phyloP scores from a whole-genome alignment of 2,113 vertebrate genomes.

The Condylura cristata region DNA sequence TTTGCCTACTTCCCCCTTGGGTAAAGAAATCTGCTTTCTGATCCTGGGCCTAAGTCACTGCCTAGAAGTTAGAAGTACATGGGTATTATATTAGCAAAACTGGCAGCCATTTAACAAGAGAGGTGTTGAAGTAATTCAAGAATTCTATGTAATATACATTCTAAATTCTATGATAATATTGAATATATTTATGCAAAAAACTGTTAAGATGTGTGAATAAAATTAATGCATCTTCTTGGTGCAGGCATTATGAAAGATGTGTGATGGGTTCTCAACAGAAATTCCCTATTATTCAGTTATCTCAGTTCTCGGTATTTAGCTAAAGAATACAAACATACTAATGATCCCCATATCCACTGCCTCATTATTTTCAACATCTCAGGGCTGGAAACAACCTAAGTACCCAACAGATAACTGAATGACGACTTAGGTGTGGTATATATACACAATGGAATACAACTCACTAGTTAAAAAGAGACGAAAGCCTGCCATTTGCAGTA shows the following conservation, averaged over 20 bases:
- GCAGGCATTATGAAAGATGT: not conserved
- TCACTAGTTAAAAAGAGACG: not conserved
- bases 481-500: not conserved
- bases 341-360: not conserved
- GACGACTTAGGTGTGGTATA: not conserved
- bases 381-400: not conserved
- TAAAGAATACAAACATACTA: not conserved
- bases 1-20: not conserved
- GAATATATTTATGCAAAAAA: constrained; percentile 6
- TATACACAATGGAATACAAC: not conserved
- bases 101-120: not conserved
- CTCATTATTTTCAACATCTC: not conserved
- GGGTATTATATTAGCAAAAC: not conserved
- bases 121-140: not conserved
- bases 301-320: not conserved
- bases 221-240: not conserved
- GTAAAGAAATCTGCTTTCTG: constrained; percentile 31
- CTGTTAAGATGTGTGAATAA: constrained; percentile 40
- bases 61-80: not conserved
- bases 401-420: not conserved
- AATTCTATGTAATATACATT: not conserved
- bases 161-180: not conserved
- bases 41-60: not conserved
- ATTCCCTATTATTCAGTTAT: not conserved
- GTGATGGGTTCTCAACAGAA: not conserved